Evolutionary conservation across 2,797 vertebrate species (phyloP).

Genomic region (Cygnus olor): DNA sequence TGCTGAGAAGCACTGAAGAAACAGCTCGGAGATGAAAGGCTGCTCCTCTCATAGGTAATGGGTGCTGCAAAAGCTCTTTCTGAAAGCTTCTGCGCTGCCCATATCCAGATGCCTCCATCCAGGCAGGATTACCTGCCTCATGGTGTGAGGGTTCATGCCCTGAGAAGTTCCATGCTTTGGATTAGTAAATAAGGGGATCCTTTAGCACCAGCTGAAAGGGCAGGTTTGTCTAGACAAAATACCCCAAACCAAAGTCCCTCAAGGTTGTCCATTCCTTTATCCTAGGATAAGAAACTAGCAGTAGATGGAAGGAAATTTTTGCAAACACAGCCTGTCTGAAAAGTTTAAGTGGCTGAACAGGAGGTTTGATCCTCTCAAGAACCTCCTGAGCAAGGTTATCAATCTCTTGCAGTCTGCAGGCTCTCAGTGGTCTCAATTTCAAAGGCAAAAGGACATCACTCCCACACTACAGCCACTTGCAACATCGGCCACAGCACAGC

Average conservation of each 20-base stretch:
- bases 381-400: neutral
- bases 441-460: neutral
- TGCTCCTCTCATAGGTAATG: neutral
- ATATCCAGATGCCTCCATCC: neutral
- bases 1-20: conserved; percentile 2
- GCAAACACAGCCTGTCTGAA: neutral
- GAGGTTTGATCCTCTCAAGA: neutral
- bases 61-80: neutral
- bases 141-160: neutral
- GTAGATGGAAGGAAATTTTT: neutral
- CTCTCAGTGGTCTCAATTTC: neutral
- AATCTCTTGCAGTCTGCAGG: neutral
- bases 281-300: neutral
- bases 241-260: neutral
- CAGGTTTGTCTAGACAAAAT: neutral
- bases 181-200: neutral
- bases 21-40: neutral
- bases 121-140: neutral
- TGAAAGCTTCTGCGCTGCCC: neutral
- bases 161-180: neutral
- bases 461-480: neutral
- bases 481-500: neutral
- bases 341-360: neutral
- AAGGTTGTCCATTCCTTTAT: neutral
- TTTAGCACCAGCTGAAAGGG: neutral